A percentile compares a stretch with the other conserved stretches of the same genome.
Conservation (phyloP, 2,113 vertebrate genomes). For the Silurus meridionalis region DNA sequence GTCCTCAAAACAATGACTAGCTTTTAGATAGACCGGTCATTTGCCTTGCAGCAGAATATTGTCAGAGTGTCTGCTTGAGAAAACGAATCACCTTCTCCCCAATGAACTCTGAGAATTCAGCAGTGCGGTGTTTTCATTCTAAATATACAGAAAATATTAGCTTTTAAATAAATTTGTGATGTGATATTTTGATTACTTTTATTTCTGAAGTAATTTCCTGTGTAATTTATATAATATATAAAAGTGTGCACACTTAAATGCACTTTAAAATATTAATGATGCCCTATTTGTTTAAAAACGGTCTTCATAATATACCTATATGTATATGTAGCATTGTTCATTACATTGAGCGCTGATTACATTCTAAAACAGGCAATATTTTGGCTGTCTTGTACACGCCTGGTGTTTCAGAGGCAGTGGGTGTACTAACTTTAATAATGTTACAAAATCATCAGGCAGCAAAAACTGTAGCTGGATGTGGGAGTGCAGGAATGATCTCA, state of each 20-base stretch:
- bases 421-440: background rate
- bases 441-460: slow-evolving; percentile 13
- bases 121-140: background rate
- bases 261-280: background rate
- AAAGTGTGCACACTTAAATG: background rate
- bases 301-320: background rate
- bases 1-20: background rate
- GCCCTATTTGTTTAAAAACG: background rate
- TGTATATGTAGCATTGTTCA: background rate
- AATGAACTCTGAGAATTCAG: background rate
- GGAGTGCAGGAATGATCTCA: slow-evolving; percentile 20
- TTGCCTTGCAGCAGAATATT: background rate
- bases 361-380: background rate
- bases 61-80: background rate
- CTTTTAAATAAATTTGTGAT: background rate
- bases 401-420: background rate
- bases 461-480: slow-evolving; percentile 2
- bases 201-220: background rate
- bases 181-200: background rate
- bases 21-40: background rate
- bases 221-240: background rate
- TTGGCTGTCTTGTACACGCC: background rate
- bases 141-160: background rate
- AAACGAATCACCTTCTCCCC: background rate
- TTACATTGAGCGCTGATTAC: too few relatives aligned